Evolutionary conservation across 2,113 vertebrate genomes (phyloP).

Genomic region (Oryzias celebensis): DNA sequence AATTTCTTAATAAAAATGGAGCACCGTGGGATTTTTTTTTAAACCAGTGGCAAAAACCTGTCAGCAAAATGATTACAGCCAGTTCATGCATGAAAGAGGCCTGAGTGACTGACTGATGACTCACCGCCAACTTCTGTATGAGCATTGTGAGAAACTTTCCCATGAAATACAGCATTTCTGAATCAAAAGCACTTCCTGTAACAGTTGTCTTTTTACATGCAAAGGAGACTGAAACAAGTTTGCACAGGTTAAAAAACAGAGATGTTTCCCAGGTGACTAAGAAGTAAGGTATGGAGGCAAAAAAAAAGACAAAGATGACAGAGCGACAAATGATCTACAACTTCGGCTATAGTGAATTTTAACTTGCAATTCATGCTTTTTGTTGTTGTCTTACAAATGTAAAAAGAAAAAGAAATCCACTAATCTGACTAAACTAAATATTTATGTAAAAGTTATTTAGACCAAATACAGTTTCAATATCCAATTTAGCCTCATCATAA

Average conservation of each 20-base stretch:
- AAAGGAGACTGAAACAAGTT: constrained; percentile 58
- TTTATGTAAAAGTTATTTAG: too few species aligned
- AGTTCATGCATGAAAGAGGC: not conserved
- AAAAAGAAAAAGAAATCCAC: too few species aligned
- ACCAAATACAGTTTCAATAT: not conserved
- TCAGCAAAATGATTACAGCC: not conserved
- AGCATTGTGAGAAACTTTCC: not conserved
- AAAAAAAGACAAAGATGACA: constrained; percentile 1
- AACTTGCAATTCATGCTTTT: constrained; percentile 23
- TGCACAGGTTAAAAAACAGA: constrained; percentile 66
- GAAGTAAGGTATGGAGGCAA: not conserved
- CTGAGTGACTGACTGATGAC: constrained; percentile 24
- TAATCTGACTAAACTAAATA: too few species aligned
- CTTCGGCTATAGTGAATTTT: not conserved
- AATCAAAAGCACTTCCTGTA: constrained; percentile 36
- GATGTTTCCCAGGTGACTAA: constrained; percentile 8
- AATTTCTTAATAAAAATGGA: too few species aligned
- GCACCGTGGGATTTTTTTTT: too few species aligned
- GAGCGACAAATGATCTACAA: constrained; percentile 17
- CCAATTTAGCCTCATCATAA: not conserved
- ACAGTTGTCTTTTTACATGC: constrained; percentile 47
- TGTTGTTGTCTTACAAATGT: too few species aligned
- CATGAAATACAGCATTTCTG: not conserved
- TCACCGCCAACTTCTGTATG: constrained; percentile 16
- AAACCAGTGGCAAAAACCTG: too few species aligned